These are phyloP conservation scores for Sisyra terminalis DNA, from an alignment of 2,888 invertebrate species.

Conservation along the genomic window DNA sequence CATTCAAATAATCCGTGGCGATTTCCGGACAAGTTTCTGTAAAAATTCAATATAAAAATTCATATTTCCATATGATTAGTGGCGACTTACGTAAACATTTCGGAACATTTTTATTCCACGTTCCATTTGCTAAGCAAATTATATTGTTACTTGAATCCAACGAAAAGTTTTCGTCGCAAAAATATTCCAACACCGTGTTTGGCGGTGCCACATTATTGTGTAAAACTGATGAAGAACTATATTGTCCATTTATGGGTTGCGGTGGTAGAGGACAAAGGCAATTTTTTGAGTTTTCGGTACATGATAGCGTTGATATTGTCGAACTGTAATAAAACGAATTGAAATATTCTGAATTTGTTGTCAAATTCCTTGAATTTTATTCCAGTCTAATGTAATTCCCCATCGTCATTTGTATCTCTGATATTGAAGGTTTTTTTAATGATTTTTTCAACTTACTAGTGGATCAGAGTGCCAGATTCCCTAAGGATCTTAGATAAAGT, in stretches of 20 bases:
- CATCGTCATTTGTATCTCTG: too few species aligned
- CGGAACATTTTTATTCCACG: neutral
- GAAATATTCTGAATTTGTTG: too few species aligned
- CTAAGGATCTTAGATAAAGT: too few species aligned
- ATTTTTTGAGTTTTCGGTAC: neutral
- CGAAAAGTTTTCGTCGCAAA: neutral
- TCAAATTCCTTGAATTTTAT: too few species aligned
- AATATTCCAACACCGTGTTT: neutral
- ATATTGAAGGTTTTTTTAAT: too few species aligned
- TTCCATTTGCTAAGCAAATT: neutral
- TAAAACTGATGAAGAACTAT: neutral
- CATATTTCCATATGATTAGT: neutral
- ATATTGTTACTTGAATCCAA: neutral
- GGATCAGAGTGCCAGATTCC: neutral
- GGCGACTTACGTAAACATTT: slow-evolving; percentile 1
- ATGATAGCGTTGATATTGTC: too few species aligned
- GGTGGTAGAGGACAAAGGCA: neutral
- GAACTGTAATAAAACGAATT: neutral
- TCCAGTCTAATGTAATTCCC: too few species aligned
- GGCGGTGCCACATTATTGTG: neutral
- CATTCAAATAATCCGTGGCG: slow-evolving; percentile 6
- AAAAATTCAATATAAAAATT: slow-evolving; percentile 2
- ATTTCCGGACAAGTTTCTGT: slow-evolving; percentile 9
- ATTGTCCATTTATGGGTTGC: neutral
- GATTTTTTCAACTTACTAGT: too few species aligned